These are phyloP conservation scores for Falco cherrug DNA, from an alignment of 2,797 vertebrate genomes.

Conservation along the genomic window DNA sequence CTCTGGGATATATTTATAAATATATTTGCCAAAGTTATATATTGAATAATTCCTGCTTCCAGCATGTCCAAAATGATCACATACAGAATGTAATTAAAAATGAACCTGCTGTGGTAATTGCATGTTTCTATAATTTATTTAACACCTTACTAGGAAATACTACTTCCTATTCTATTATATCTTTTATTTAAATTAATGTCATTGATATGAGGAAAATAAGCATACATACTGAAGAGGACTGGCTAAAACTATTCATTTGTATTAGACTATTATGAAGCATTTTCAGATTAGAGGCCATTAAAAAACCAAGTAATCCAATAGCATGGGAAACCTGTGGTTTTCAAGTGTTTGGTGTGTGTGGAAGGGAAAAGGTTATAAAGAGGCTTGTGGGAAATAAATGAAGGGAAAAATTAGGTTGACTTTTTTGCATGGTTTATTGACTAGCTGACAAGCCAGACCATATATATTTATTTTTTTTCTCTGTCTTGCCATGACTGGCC, in stretches of 20 bases:
- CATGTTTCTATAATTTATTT: background rate
- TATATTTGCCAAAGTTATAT: background rate
- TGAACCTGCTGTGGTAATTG: background rate
- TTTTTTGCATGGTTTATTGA: background rate
- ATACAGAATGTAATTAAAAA: background rate
- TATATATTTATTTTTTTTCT: background rate
- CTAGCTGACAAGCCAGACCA: background rate
- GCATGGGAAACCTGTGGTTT: background rate
- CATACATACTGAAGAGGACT: background rate
- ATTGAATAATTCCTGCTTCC: background rate
- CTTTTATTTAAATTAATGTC: background rate
- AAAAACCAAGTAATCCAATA: background rate
- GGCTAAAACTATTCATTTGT: background rate
- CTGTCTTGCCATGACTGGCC: background rate
- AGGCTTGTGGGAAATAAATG: background rate
- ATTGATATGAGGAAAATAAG: background rate
- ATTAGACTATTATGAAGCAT: background rate
- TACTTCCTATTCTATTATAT: background rate
- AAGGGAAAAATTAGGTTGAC: background rate
- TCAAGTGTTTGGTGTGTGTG: background rate
- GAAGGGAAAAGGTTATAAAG: background rate
- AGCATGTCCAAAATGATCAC: background rate
- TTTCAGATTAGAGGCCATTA: background rate
- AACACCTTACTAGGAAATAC: background rate
- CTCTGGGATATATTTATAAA: background rate